Conservation (phyloP, 1,140 invertebrate genomes). For the Drosophila ohnishii region DNA sequence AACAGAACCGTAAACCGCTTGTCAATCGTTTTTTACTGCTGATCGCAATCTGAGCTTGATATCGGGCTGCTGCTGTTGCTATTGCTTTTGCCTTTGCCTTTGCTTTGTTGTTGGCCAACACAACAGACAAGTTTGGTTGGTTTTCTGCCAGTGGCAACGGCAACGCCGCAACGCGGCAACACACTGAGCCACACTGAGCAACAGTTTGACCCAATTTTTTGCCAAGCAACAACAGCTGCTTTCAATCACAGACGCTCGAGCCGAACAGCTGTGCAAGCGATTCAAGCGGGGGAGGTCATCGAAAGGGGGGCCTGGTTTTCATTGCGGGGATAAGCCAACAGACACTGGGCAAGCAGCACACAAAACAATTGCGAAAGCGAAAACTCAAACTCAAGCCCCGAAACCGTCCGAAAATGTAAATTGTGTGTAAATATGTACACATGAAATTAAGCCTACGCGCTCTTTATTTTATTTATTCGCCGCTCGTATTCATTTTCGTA, state of each 20-base stretch:
- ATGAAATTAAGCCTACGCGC: constrained; percentile 63
- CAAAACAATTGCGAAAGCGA: constrained; percentile 50
- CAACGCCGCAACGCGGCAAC: constrained; percentile 7
- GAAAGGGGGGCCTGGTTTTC: background rate
- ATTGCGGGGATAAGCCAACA: constrained; percentile 18
- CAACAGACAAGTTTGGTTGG: constrained; percentile 75
- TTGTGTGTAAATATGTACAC: constrained; percentile 58
- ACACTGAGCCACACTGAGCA: constrained; percentile 31
- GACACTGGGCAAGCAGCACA: constrained; percentile 20
- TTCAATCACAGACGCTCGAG: constrained; percentile 44
- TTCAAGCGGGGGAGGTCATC: constrained; percentile 40
- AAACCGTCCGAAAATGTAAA: constrained; percentile 53
- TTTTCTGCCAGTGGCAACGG: constrained; percentile 47
- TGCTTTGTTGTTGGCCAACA: constrained; percentile 59
- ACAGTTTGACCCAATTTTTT: constrained; percentile 73
- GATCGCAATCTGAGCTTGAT: constrained; percentile 35
- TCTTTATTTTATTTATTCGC: constrained; percentile 52
- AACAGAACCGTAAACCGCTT: constrained; percentile 38
- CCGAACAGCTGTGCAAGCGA: constrained; percentile 68
- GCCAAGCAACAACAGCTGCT: constrained; percentile 50
- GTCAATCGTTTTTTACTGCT: constrained; percentile 46
- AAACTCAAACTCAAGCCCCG: constrained; percentile 18
- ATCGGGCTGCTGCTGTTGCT: constrained; percentile 34
- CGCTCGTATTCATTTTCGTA: constrained; percentile 53
- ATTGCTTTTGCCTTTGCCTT: background rate